A percentile compares a stretch with the other conserved stretches of the same genome.
Conservation (phyloP, 2,113 vertebrate species). For the Crocuta crocuta region DNA sequence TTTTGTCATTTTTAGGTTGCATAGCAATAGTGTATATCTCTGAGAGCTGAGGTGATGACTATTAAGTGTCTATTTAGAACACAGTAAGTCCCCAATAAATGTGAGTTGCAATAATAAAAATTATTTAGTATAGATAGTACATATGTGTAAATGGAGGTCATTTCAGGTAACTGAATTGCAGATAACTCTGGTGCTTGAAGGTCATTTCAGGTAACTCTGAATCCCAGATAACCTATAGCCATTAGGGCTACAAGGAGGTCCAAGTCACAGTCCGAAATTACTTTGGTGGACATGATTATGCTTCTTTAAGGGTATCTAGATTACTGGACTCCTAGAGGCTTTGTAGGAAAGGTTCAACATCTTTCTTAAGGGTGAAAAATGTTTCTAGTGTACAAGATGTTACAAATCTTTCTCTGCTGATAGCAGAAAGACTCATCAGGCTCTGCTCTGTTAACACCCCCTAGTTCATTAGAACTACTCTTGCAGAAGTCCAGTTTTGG, state of each 20-base stretch:
- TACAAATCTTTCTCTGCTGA: not conserved
- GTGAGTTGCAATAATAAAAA: not conserved
- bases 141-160: not conserved
- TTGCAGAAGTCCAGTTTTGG: not conserved
- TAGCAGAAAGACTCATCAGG: not conserved
- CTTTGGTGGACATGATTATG: not conserved
- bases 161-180: not conserved
- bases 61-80: not conserved
- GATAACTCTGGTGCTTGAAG: not conserved
- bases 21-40: not conserved
- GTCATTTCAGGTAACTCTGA: not conserved
- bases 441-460: not conserved
- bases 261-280: not conserved
- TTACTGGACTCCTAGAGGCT: not conserved
- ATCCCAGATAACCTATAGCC: not conserved
- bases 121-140: not conserved
- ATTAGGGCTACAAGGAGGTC: not conserved
- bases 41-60: not conserved
- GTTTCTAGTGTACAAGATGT: not conserved
- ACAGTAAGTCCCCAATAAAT: not conserved
- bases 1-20: not conserved
- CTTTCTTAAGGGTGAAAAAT: not conserved
- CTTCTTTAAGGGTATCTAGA: not conserved
- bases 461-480: not conserved
- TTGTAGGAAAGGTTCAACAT: not conserved